Conservation (phyloP, 1,140 invertebrate species). For the Onthophagus taurus region DNA sequence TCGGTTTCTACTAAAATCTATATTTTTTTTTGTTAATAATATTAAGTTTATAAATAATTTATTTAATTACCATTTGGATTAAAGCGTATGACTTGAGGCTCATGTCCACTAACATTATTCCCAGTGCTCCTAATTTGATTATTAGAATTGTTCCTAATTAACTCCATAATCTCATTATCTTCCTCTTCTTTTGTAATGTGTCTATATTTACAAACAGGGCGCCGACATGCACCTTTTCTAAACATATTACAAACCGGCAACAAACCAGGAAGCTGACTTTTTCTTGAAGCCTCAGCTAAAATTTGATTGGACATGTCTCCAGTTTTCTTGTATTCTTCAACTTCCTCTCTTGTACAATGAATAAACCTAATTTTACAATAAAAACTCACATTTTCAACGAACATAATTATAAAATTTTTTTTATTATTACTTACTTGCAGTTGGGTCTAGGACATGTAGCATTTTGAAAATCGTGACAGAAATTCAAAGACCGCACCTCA, state of each 20-base stretch:
- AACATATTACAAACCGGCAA: slow-evolving; percentile 68
- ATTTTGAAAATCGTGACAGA: slow-evolving; percentile 81
- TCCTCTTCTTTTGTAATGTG: slow-evolving; percentile 43
- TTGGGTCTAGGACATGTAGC: slow-evolving; percentile 53
- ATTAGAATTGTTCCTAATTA: slow-evolving; percentile 30
- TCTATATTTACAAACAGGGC: slow-evolving; percentile 42
- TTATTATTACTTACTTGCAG: slow-evolving; percentile 37
- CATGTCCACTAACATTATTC: no score
- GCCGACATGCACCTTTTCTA: slow-evolving; percentile 61
- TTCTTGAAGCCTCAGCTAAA: slow-evolving; percentile 37
- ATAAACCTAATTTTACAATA: slow-evolving; percentile 47
- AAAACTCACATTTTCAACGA: not conserved
- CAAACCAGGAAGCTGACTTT: slow-evolving; percentile 36
- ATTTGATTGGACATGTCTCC: slow-evolving; percentile 58
- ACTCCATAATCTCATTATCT: slow-evolving; percentile 34
- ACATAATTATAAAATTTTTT: not conserved
- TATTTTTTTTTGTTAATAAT: not conserved
- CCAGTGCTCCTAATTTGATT: not conserved
- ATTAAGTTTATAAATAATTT: not conserved
- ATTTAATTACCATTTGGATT: no score
- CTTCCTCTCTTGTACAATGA: slow-evolving; percentile 68
- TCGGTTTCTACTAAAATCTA: slow-evolving; percentile 6
- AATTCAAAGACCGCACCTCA: slow-evolving; percentile 44
- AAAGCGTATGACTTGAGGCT: no score
- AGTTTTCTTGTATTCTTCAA: slow-evolving; percentile 58